phyloP scores from a whole-genome alignment of 2,113 vertebrate species.

The Sceloporus tristichus region DNA sequence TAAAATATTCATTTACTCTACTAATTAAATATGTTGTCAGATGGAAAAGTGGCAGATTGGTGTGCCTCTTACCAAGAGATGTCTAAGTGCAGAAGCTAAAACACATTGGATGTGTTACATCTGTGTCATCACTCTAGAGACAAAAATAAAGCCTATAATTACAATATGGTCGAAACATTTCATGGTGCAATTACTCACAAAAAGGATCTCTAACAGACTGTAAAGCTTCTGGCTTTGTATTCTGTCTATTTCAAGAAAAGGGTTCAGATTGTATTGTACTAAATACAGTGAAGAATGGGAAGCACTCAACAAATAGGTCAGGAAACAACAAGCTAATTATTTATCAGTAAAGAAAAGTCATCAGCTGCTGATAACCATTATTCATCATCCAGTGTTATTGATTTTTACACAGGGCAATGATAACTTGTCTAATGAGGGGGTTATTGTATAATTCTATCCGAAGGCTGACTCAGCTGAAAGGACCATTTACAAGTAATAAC shows the following conservation, averaged over 20 bases:
- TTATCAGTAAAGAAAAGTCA: conserved; percentile 48
- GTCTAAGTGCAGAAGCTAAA: neutral
- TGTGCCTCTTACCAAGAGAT: neutral
- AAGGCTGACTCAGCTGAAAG: conserved; percentile 34
- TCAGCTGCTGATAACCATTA: conserved; percentile 35
- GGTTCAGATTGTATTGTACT: neutral
- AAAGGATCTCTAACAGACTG: conserved; percentile 2
- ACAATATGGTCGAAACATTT: neutral
- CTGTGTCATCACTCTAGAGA: conserved; percentile 14
- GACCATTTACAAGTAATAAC: conserved; percentile 12
- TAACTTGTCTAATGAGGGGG: conserved; percentile 36
- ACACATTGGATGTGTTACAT: neutral
- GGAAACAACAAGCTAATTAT: conserved; percentile 44
- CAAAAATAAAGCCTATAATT: conserved; percentile 37
- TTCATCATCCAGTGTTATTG: conserved; percentile 44
- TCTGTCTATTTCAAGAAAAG: neutral
- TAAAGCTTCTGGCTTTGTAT: neutral
- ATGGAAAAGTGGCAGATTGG: neutral
- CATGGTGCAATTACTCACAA: neutral
- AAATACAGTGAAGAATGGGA: conserved; percentile 2
- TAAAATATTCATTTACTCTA: neutral
- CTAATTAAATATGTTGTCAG: neutral
- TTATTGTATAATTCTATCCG: conserved; percentile 19
- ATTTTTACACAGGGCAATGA: conserved; percentile 29
- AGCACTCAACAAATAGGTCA: conserved; percentile 1